Percentiles rank a stretch among this genome's conserved stretches.
phyloP scores from a whole-genome alignment of 2,888 invertebrate genomes.

The Thereva unica region DNA sequence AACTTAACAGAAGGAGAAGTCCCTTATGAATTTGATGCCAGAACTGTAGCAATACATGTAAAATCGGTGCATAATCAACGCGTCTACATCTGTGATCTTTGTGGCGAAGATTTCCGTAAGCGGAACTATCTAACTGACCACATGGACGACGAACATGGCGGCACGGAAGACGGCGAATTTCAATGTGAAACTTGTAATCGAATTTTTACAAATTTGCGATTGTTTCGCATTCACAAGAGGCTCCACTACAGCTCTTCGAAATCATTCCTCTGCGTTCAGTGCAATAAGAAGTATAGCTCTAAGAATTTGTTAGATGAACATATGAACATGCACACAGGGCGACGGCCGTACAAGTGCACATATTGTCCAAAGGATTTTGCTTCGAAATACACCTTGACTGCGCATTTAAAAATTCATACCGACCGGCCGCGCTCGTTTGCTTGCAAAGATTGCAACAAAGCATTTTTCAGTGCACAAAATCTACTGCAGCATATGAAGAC shows the following conservation, averaged over 20 bases:
- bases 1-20: conserved; percentile 52
- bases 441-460: conserved; percentile 70
- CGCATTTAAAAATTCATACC: conserved; percentile 75
- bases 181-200: conserved; percentile 68
- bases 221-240: conserved; percentile 68
- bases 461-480: conserved; percentile 78
- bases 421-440: conserved; percentile 70
- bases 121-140: conserved; percentile 68
- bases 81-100: conserved; percentile 72
- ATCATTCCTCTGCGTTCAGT: conserved; percentile 67
- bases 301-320: conserved; percentile 73
- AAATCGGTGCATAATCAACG: conserved; percentile 65
- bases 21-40: conserved; percentile 61
- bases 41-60: conserved; percentile 66
- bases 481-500: conserved; percentile 75
- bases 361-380: conserved; percentile 75
- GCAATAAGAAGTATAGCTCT: conserved; percentile 72
- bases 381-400: conserved; percentile 76
- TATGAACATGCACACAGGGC: conserved; percentile 70
- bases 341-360: conserved; percentile 68
- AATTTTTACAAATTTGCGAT: conserved; percentile 65
- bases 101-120: conserved; percentile 68
- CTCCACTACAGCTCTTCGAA: conserved; percentile 67
- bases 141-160: conserved; percentile 64
- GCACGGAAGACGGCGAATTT: conserved; percentile 66